Percentiles rank a stretch among this genome's conserved stretches.
Conservation (phyloP, 37 sponge, comb jelly and placozoan genomes). For the Chondrilla cf. caribensis region DNA sequence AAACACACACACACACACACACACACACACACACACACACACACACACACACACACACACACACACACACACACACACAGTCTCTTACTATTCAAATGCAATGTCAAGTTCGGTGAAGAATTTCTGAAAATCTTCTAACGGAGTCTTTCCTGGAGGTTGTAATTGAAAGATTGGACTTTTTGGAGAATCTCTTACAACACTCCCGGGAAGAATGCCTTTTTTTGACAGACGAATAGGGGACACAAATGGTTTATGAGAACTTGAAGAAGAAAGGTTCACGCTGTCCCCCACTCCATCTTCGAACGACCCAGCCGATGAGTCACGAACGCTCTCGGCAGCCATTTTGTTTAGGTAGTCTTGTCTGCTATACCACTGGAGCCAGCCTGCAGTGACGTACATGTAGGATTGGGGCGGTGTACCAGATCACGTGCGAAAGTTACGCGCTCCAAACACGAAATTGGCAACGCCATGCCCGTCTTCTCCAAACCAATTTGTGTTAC, state of each 20-base stretch:
- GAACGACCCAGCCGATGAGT: no score
- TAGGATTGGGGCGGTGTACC: no score
- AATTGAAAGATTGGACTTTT: not conserved
- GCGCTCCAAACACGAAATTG: no score
- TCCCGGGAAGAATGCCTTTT: not conserved
- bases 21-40: no score
- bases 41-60: no score
- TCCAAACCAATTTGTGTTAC: conserved; percentile 30
- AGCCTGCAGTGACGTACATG: no score
- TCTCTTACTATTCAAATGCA: conserved; percentile 11
- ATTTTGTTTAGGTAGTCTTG: no score
- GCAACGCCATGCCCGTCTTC: conserved; percentile 15
- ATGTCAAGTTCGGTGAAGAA: conserved; percentile 18
- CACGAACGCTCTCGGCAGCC: no score
- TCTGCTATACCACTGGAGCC: no score
- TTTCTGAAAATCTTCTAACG: conserved; percentile 3
- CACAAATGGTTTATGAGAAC: not conserved
- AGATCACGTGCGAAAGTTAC: no score
- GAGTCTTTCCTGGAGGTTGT: not conserved
- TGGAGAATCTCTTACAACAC: conserved; percentile 4
- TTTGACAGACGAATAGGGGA: conserved; percentile 9
- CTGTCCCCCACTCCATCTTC: no score
- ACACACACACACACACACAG: not conserved
- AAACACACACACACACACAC: not conserved
- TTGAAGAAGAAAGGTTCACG: no score